Base-by-base conservation (phyloP, 1,140 invertebrate genomes). In the Mya arenaria region DNA sequence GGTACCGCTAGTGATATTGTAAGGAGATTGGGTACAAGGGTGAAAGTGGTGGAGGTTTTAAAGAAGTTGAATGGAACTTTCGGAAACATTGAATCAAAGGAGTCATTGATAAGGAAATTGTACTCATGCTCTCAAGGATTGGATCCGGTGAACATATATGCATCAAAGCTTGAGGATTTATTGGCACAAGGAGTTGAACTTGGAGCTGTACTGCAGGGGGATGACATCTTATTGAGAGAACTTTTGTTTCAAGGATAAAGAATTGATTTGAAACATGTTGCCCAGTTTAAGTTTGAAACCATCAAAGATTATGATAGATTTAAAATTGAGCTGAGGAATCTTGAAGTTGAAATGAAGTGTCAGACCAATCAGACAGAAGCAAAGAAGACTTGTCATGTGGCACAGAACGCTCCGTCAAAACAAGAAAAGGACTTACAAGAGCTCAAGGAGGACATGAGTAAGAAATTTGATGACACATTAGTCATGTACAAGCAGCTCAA, bases 271-370 rank as follows among this genome's bases (percentile, higher is more conserved):
- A 65, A 63, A 48, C 73, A 63, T 1, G 10, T 25, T 3, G 36
- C 71, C 10, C 30, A 23, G 6, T 73, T 58, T 36, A 56, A 36
- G 32, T 58, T 25, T 73, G 71, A 73, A 10, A 56, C 19, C 1
- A 39, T 58, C 1, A 19, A 36, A 6, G 71, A 58, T 55, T 73
- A 73, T 60, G 52, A 73, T n/a, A 23, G 15, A 6, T 73, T 73
- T 36, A 73, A 73, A 58, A 56, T 37, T 8, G 71, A 73, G 60
- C 44, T 73, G 2, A 73, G 52, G 23, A 73, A 32, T 28, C 13
- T 58, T n/a, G 52, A 58, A 32, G 52, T 34, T 37, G 71, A 73
- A 2, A 6, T 36, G 10, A 73, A 55, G 28, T n/a, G n/a, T n/a
- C n/a, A n/a, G n/a, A 65, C 13, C 56, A 10, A 25, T 6, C 44